These are phyloP conservation scores for Dendrolimus pini DNA, from an alignment of 2,888 invertebrate species.

Conservation along the genomic window DNA sequence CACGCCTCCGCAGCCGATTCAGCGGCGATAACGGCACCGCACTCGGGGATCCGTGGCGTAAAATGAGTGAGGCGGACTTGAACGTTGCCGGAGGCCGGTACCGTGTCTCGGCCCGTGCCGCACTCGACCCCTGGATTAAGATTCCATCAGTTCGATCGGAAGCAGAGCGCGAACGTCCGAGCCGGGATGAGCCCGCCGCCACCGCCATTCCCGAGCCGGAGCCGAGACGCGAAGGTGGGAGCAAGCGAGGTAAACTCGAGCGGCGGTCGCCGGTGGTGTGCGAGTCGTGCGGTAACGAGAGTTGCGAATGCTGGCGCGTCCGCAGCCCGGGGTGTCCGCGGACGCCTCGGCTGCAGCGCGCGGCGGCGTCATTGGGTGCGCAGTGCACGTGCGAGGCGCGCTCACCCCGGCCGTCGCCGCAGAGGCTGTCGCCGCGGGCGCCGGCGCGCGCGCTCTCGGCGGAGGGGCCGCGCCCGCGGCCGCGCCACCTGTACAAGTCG, in stretches of 20 bases:
- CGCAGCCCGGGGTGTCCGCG: constrained; percentile 23
- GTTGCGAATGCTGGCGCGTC: constrained; percentile 41
- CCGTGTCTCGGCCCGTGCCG: constrained; percentile 18
- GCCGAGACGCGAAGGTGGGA: constrained; percentile 31
- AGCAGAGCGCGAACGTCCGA: constrained; percentile 20
- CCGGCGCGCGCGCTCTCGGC: constrained; percentile 38
- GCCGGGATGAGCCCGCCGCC: constrained; percentile 15
- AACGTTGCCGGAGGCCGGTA: constrained; percentile 17
- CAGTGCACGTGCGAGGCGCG: constrained; percentile 33
- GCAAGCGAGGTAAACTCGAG: constrained; percentile 26
- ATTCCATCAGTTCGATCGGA: constrained; percentile 15
- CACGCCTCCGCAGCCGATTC: constrained; percentile 19
- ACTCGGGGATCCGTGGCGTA: constrained; percentile 48
- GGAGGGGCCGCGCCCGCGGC: constrained; percentile 45
- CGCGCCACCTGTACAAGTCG: constrained; percentile 35
- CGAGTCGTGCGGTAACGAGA: constrained; percentile 40
- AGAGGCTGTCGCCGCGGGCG: constrained; percentile 23
- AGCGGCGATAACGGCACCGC: constrained; percentile 22
- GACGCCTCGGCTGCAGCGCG: constrained; percentile 17
- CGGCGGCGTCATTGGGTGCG: constrained; percentile 21
- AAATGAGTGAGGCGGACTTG: constrained; percentile 49
- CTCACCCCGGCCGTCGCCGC: constrained; percentile 28
- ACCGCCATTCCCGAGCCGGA: constrained; percentile 17
- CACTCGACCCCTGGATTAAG: constrained; percentile 32
- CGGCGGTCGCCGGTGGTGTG: constrained; percentile 37